Evolutionary conservation across 2,888 invertebrate species (phyloP).

Genomic region (Pseudeuparius sepicola): DNA sequence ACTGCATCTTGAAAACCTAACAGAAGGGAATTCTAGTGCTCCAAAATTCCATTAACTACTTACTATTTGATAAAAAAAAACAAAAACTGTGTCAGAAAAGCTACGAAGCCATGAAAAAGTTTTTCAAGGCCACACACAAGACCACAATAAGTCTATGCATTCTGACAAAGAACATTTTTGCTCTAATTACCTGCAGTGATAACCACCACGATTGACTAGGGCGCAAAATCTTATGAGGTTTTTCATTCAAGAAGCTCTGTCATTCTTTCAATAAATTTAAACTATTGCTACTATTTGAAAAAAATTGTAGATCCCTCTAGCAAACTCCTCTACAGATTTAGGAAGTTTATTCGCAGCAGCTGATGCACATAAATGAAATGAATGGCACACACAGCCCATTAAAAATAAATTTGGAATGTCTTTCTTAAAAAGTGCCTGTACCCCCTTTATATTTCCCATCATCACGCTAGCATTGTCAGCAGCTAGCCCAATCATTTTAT

Average conservation of each 20-base stretch:
- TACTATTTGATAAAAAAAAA: too few species aligned
- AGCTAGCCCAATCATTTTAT: slow-evolving; percentile 11
- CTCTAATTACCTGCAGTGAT: background rate
- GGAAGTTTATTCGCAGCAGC: slow-evolving; percentile 8
- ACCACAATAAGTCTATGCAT: too few species aligned
- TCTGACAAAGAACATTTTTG: too few species aligned
- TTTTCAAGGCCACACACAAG: too few species aligned
- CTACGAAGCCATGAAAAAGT: too few species aligned
- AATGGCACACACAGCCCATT: slow-evolving; percentile 10
- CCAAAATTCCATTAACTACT: too few species aligned
- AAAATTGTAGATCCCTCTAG: slow-evolving; percentile 8
- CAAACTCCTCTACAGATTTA: slow-evolving; percentile 7
- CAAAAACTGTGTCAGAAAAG: too few species aligned
- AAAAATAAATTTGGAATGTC: slow-evolving; percentile 8
- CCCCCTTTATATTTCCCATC: slow-evolving; percentile 8
- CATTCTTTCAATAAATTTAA: background rate
- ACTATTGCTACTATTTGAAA: slow-evolving; percentile 11
- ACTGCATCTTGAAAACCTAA: too few species aligned
- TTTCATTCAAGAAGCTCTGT: background rate
- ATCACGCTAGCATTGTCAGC: slow-evolving; percentile 10
- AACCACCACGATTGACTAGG: background rate
- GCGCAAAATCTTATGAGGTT: background rate
- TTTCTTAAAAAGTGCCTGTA: slow-evolving; percentile 5
- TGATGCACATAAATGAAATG: slow-evolving; percentile 10
- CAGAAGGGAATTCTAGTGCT: too few species aligned